Percentiles rank a stretch among this genome's conserved stretches.
Evolutionary conservation across 1,140 invertebrate species (phyloP).

Genomic region (Marisa cornuarietis): DNA sequence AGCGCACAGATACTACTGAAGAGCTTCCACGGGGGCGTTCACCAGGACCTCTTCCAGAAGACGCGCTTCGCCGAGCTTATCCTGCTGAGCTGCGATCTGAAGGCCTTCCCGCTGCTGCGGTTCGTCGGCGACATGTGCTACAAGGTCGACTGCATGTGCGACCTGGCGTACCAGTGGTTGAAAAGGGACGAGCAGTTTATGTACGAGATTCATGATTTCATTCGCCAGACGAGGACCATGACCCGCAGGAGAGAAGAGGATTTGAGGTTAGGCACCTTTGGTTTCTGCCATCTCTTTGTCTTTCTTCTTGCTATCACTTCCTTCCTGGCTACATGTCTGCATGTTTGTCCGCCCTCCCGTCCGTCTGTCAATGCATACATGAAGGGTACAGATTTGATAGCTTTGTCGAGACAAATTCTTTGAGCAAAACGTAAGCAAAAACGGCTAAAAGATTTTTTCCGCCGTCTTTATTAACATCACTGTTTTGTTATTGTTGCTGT

Average conservation of each 20-base stretch:
- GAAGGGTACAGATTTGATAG: too few relatives aligned
- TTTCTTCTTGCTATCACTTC: too few relatives aligned
- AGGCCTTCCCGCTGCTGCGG: slow-evolving; percentile 60
- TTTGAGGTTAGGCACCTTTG: slow-evolving; percentile 31
- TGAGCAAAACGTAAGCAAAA: too few relatives aligned
- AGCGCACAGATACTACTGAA: slow-evolving; percentile 49
- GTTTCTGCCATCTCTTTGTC: neutral
- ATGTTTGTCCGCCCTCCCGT: too few relatives aligned
- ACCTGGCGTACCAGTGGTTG: slow-evolving; percentile 54
- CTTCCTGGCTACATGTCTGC: too few relatives aligned
- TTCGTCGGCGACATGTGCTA: slow-evolving; percentile 54
- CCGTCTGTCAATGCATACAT: too few relatives aligned
- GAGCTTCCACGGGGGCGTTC: slow-evolving; percentile 48
- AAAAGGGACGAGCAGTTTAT: slow-evolving; percentile 59
- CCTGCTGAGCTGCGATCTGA: slow-evolving; percentile 56
- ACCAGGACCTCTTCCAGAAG: slow-evolving; percentile 54
- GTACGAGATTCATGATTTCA: slow-evolving; percentile 58
- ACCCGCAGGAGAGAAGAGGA: slow-evolving; percentile 50
- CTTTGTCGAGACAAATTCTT: too few relatives aligned
- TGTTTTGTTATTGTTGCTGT: too few relatives aligned
- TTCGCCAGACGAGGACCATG: slow-evolving; percentile 51
- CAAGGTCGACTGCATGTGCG: slow-evolving; percentile 49
- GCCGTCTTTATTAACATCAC: too few relatives aligned
- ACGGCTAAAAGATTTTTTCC: too few relatives aligned
- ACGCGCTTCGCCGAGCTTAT: slow-evolving; percentile 51